Conservation (phyloP, 2,797 vertebrate genomes). For the Austrolebias charrua region DNA sequence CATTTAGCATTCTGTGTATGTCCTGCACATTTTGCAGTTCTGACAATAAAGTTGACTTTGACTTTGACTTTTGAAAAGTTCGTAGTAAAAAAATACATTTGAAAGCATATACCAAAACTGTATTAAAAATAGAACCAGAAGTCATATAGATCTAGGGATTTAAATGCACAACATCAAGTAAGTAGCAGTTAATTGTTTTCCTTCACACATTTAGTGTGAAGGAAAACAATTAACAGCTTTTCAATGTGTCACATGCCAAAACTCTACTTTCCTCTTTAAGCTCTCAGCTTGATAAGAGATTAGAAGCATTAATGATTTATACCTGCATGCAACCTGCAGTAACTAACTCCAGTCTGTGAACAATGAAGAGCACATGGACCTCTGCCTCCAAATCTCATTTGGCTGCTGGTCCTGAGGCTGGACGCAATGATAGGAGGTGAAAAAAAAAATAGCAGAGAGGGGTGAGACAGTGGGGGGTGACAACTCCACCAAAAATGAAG, state of each 20-base stretch:
- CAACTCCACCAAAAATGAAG: constrained; percentile 35
- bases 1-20: too few species aligned
- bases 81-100: too few species aligned
- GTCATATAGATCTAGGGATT: too few species aligned
- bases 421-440: constrained; percentile 51
- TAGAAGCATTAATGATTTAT: constrained; percentile 67
- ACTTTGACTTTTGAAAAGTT: too few species aligned
- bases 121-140: too few species aligned
- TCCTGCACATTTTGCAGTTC: too few species aligned
- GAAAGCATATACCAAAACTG: too few species aligned
- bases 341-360: constrained; percentile 66
- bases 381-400: constrained; percentile 78
- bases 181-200: too few species aligned
- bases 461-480: constrained; percentile 21
- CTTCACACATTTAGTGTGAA: too few species aligned
- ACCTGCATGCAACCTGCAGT: constrained; percentile 69
- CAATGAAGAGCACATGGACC: constrained; percentile 39
- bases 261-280: constrained; percentile 15
- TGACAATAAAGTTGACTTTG: too few species aligned
- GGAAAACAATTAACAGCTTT: constrained; percentile 24
- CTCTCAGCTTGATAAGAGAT: constrained; percentile 22
- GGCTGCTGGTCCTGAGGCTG: constrained; percentile 62
- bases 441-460: constrained; percentile 50
- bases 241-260: constrained; percentile 16
- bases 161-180: too few species aligned